Base-by-base conservation (phyloP, 2,797 vertebrate species). In the Otolemur crassicaudatus region DNA sequence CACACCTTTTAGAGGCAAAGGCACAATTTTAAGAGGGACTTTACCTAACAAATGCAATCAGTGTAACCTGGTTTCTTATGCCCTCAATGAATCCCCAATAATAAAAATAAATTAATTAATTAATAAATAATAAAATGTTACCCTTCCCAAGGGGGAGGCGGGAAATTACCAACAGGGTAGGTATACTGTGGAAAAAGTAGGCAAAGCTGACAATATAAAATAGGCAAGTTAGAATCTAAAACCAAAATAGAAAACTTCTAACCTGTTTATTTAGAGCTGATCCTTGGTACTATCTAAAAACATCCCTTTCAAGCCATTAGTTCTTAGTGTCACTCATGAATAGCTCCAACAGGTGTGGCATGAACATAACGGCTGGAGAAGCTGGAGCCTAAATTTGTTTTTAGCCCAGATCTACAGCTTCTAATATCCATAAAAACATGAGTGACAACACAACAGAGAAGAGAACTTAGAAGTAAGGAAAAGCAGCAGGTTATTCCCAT, bases 171-270 rank as follows among this genome's bases (percentile, higher is more conserved):
- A n/a, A 14, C 1, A 65, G 12, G 17, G 17, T 16, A 37, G 76
- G 16, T 25, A 10, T 49, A 49, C 12, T 70, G 23, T 29, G 29
- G 72, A 56, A 85, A 80, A 87, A 58, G 16, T 61, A 87, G 65
- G 29, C 14, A 65, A 95, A 76, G 34, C 27, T 93, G 53, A 81
- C 23, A 73, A 79, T 83, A 87, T 34, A 83, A 91, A 89, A 85
- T 0, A 92, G n/a, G n/a, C 31, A 65, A 95, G 75, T 76, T 19
- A 88, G 34, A 87, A 65, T 7, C 23, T 82, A 56, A 70, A 70
- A 81, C 7, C 37, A n/a, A 76, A 88, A 70, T 13, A 60, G 40
- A 58, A 73, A 58, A 77, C 5, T 23, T 65, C 37, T 77, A 34
- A 63, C 16, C 49, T 49, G 22, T 67, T 53, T 58, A 37, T 77